Conservation (phyloP, 1,140 invertebrate genomes). For the Bilobella aurantiaca region DNA sequence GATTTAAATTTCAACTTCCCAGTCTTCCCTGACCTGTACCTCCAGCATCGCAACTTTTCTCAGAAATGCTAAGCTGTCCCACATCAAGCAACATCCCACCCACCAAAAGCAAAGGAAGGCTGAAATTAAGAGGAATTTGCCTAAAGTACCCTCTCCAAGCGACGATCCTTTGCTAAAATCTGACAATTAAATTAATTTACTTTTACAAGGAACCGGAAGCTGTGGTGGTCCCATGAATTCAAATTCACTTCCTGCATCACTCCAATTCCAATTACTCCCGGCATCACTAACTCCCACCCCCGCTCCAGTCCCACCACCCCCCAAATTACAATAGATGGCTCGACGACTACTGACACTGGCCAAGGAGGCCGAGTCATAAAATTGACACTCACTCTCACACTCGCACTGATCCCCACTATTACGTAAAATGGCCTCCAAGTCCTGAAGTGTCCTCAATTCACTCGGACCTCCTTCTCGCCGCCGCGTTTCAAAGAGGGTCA, state of each 20-base stretch:
- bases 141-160: too few relatives aligned
- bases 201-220: background rate
- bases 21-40: too few relatives aligned
- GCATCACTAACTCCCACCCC: too few relatives aligned
- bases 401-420: background rate
- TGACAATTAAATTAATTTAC: background rate
- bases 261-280: constrained; percentile 29
- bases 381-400: constrained; percentile 6
- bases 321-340: background rate
- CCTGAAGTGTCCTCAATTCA: background rate
- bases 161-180: too few relatives aligned
- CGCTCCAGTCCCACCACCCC: too few relatives aligned
- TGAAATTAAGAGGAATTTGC: too few relatives aligned
- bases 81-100: too few relatives aligned
- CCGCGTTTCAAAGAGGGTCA: constrained; percentile 34
- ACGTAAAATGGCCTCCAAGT: background rate
- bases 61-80: too few relatives aligned
- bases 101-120: too few relatives aligned
- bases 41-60: too few relatives aligned
- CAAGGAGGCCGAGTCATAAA: constrained; percentile 21
- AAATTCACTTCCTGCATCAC: constrained; percentile 35
- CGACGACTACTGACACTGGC: background rate
- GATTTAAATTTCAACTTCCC: too few relatives aligned
- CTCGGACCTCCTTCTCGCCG: background rate
- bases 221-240: constrained; percentile 28